A percentile compares a stretch with the other conserved stretches of the same genome.
phyloP scores from a whole-genome alignment of 2,113 vertebrate species.

The Danio rerio region GRCz12tu NC_133192.1:10706001-10706500 shows the following conservation, averaged over 20 bases:
- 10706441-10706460: no score
- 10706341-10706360: no score
- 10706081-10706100: constrained; percentile 99
- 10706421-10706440: no score
- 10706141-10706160: constrained; percentile 98
- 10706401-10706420: no score
- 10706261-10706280: constrained; percentile 63
- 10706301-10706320: no score
- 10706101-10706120: constrained; percentile 98
- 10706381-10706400: no score
- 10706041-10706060: constrained; percentile 99
- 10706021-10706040: constrained; percentile 94
- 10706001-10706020: constrained; percentile 97
- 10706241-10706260: constrained; percentile 46
- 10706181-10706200: constrained; percentile 93
- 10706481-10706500: no score
- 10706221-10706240: constrained; percentile 81
- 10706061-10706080: constrained; percentile 98
- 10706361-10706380: no score
- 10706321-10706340: no score
- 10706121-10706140: constrained; percentile 96
- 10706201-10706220: constrained; percentile 87
- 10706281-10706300: not conserved
- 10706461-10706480: no score
- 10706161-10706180: constrained; percentile 87